phyloP scores from a whole-genome alignment of 2,888 invertebrate genomes.

The Rotaria socialis region DNA sequence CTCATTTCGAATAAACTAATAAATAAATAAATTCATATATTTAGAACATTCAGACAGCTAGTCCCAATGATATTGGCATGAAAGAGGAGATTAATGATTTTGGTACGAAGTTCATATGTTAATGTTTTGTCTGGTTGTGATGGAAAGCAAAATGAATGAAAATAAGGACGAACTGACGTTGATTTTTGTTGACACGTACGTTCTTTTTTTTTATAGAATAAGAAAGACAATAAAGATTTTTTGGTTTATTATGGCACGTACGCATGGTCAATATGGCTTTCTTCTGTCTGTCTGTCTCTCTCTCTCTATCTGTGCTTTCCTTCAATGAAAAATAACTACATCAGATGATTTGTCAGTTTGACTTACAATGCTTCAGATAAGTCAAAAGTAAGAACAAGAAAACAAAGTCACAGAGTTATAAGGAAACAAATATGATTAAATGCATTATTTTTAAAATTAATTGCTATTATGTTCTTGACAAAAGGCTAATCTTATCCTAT shows the following conservation, averaged over 20 bases:
- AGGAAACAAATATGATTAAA: neutral
- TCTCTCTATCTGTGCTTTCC: neutral
- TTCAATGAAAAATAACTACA: too few relatives aligned
- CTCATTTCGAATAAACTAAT: neutral
- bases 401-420: too few relatives aligned
- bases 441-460: neutral
- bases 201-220: too few relatives aligned
- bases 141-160: too few relatives aligned
- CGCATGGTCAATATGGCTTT: too few relatives aligned
- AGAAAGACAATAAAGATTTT: too few relatives aligned
- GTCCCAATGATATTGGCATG: neutral
- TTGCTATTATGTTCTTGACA: too few relatives aligned
- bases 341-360: neutral
- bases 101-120: neutral
- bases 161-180: too few relatives aligned
- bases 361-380: neutral
- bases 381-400: neutral
- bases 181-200: too few relatives aligned
- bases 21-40: neutral
- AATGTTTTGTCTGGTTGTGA: neutral
- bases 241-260: too few relatives aligned
- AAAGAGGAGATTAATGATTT: neutral
- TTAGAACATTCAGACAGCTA: neutral
- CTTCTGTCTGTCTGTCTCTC: too few relatives aligned
- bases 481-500: neutral